A percentile compares a stretch with the other conserved stretches of the same genome.
These are phyloP conservation scores for Mylabris phalerata DNA, from an alignment of 1,140 invertebrate species.

Conservation along the genomic window DNA sequence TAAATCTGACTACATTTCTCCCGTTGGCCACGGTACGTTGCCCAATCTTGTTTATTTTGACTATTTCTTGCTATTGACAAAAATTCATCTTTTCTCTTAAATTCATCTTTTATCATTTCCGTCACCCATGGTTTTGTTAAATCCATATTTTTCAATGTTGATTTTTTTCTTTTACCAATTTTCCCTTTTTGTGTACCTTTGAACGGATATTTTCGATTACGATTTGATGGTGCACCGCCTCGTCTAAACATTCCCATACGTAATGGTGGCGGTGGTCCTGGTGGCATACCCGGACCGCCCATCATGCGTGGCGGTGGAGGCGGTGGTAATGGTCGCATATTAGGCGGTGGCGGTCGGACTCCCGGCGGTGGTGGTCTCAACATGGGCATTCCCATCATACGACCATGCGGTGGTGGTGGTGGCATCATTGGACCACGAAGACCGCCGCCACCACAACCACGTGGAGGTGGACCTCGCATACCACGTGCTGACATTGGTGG, in stretches of 20 bases:
- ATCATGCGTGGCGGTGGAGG: constrained; percentile 33
- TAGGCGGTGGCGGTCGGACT: constrained; percentile 28
- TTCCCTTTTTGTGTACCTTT: constrained; percentile 20
- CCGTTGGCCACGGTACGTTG: constrained; percentile 36
- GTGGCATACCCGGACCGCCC: constrained; percentile 23
- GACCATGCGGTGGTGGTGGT: constrained; percentile 26
- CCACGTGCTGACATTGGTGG: constrained; percentile 2
- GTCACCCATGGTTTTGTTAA: constrained; percentile 39
- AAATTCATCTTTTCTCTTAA: constrained; percentile 38
- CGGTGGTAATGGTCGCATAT: constrained; percentile 32
- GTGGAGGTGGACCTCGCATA: constrained; percentile 2
- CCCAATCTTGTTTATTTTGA: constrained; percentile 38
- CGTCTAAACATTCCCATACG: constrained; percentile 20
- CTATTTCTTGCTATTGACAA: constrained; percentile 33
- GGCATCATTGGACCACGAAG: constrained; percentile 20
- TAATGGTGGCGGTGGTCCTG: constrained; percentile 4
- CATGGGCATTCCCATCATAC: constrained; percentile 7
- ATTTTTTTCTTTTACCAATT: constrained; percentile 32
- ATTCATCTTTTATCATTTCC: constrained; percentile 35
- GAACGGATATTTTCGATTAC: not conserved
- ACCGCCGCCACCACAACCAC: constrained; percentile 26
- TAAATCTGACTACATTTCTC: constrained; percentile 40
- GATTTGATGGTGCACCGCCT: constrained; percentile 6
- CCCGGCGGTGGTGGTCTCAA: constrained; percentile 19
- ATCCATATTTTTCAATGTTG: constrained; percentile 32